A percentile compares a stretch with the other conserved stretches of the same genome.
These are phyloP conservation scores for Anastatus disparis DNA, from an alignment of 1,140 invertebrate genomes.

Conservation along the genomic window DNA sequence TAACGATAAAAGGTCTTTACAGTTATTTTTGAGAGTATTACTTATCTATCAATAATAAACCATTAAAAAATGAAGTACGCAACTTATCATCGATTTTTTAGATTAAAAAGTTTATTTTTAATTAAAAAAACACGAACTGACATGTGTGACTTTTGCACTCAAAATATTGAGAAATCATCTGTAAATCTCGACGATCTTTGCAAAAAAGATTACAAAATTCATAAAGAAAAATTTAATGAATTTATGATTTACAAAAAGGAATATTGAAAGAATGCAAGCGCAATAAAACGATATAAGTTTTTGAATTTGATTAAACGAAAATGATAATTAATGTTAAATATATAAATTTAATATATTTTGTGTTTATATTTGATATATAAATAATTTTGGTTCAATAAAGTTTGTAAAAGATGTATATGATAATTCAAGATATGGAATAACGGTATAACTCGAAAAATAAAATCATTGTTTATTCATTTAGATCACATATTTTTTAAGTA, in stretches of 20 bases:
- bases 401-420: too few relatives aligned
- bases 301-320: too few relatives aligned
- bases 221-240: conserved; percentile 6
- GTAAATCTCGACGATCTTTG: not conserved
- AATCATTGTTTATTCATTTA: too few relatives aligned
- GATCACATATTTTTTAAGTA: too few relatives aligned
- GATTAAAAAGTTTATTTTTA: not conserved
- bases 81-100: conserved; percentile 4
- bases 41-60: not conserved
- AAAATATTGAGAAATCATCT: conserved; percentile 22
- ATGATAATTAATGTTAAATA: too few relatives aligned
- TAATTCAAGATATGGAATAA: too few relatives aligned
- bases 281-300: not conserved
- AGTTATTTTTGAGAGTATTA: conserved; percentile 11
- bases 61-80: not conserved
- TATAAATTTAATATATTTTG: too few relatives aligned
- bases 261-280: not conserved
- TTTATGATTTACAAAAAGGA: conserved; percentile 20
- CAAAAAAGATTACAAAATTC: not conserved
- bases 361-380: too few relatives aligned
- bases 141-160: conserved; percentile 18
- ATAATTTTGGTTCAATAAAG: too few relatives aligned
- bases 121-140: conserved; percentile 6
- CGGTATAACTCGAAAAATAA: too few relatives aligned
- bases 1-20: not conserved